Base-by-base conservation (phyloP, 2,113 vertebrate species). In the Centropristis striata region DNA sequence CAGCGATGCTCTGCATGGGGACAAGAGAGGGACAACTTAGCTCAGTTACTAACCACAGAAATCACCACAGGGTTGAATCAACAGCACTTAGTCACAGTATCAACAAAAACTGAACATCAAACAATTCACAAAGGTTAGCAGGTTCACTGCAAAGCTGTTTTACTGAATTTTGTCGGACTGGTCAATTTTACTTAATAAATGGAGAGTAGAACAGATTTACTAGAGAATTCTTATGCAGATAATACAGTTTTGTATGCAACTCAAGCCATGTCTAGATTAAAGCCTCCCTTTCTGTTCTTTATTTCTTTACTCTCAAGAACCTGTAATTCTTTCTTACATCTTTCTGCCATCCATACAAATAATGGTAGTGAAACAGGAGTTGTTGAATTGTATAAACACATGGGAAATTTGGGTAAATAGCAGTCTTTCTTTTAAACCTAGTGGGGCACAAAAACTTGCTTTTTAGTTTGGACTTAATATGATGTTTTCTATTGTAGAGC, bases 1-100 rank as follows among this genome's bases (percentile, higher is more conserved):
- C 98, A 1, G 98, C 98, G 84, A 99, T 99, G 87, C 98, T 99
- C 98, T 98, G 92, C 78, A 73, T 36, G 28, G 25, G 10, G 14
- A 80, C 25, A 57, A 8, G 44, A 46, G 20, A 65, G 32, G 50
- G 7, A 46, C 16, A 14, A 28, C 12, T 1, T 1, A 4, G 14
- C 14, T 63, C 59, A 25, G 60, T 27, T 18, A 76, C 27, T 0
- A 0, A 28, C 10, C 11, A 28, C 15, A 59, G n/a, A 54, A 50
- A 44, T 36, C 6, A 21, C 11, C 60, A 37, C 15, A 47, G 37
- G 9, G 47, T 5, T 49, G 13, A 46, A 12, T 75, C 18, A 51
- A 44, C 20, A 49, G 21, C 42, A 49, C 12, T 37, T 28, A 16
- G 12, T 18, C 12, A 39, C 20, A 36, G 12, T 21, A 11, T 49